Percentiles rank a stretch among this genome's conserved stretches.
Evolutionary conservation across 1,140 invertebrate species (phyloP).

Genomic region (Drosophila fuyamai): DNA sequence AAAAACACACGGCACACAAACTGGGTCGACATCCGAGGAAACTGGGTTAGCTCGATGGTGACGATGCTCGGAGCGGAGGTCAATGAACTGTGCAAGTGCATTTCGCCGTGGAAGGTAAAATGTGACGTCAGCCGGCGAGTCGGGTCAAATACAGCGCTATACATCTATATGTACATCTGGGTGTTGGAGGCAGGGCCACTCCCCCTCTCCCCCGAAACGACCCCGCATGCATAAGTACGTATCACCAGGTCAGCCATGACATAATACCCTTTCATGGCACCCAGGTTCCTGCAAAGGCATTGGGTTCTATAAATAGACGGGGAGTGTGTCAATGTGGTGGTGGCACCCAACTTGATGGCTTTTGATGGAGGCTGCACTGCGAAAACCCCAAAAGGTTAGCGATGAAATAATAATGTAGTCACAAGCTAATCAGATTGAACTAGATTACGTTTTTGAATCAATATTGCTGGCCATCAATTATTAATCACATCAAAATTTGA

Average conservation of each 20-base stretch:
- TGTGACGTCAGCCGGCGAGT: conserved; percentile 63
- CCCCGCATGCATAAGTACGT: conserved; percentile 21
- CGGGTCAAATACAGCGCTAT: conserved; percentile 27
- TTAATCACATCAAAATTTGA: no score
- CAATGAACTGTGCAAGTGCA: conserved; percentile 71
- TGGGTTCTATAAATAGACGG: conserved; percentile 66
- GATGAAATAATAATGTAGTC: conserved; percentile 1
- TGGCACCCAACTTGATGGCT: conserved; percentile 9
- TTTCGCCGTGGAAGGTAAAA: conserved; percentile 75
- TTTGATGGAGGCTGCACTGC: conserved; percentile 19
- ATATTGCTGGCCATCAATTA: no score
- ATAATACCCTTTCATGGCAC: conserved; percentile 77
- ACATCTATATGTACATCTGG: conserved; percentile 8
- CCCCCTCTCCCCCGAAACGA: background rate
- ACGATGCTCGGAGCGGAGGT: conserved; percentile 39
- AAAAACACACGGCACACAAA: conserved; percentile 35
- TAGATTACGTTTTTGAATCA: no score
- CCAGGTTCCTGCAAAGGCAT: conserved; percentile 48
- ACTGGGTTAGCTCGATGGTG: conserved; percentile 64
- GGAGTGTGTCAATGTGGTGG: conserved; percentile 56
- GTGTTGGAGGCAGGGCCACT: background rate
- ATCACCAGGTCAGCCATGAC: conserved; percentile 71
- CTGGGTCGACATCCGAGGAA: conserved; percentile 57
- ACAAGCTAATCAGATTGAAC: background rate
- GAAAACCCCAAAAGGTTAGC: background rate